Percentiles rank a stretch among this genome's conserved stretches.
phyloP scores from a whole-genome alignment of 2,113 vertebrate genomes.

The Lagopus leucura region DNA sequence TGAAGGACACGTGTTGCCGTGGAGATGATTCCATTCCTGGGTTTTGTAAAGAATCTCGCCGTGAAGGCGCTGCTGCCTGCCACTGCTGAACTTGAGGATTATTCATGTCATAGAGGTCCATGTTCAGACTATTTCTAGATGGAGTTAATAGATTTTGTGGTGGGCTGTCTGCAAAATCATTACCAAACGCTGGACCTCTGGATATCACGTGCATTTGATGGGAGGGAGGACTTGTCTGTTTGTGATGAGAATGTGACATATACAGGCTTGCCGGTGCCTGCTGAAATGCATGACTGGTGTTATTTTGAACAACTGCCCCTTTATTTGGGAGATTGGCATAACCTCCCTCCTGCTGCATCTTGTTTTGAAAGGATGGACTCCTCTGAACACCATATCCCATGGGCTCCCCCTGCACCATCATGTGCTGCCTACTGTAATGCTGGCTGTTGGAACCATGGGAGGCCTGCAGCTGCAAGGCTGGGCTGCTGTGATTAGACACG shows the following conservation, averaged over 20 bases:
- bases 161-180: conserved; percentile 88
- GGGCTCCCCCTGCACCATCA: conserved; percentile 83
- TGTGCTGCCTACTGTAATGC: conserved; percentile 86
- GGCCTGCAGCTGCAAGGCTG: conserved; percentile 83
- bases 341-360: conserved; percentile 85
- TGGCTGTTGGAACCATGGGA: conserved; percentile 79
- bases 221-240: conserved; percentile 88
- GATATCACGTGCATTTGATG: conserved; percentile 90
- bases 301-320: conserved; percentile 82
- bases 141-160: conserved; percentile 86
- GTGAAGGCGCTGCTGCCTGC: conserved; percentile 78
- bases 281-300: conserved; percentile 80
- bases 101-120: conserved; percentile 88
- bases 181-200: conserved; percentile 82
- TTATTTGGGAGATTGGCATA: conserved; percentile 88
- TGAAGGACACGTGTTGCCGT: conserved; percentile 85
- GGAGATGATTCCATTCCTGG: conserved; percentile 79
- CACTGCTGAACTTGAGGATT: conserved; percentile 81
- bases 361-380: conserved; percentile 95
- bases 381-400: conserved; percentile 90
- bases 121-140: conserved; percentile 91
- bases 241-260: conserved; percentile 86
- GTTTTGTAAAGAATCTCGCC: conserved; percentile 84
- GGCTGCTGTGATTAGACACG: conserved; percentile 76
- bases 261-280: conserved; percentile 81